Conservation (phyloP, 2,113 vertebrate genomes). For the Elephas maximus region DNA sequence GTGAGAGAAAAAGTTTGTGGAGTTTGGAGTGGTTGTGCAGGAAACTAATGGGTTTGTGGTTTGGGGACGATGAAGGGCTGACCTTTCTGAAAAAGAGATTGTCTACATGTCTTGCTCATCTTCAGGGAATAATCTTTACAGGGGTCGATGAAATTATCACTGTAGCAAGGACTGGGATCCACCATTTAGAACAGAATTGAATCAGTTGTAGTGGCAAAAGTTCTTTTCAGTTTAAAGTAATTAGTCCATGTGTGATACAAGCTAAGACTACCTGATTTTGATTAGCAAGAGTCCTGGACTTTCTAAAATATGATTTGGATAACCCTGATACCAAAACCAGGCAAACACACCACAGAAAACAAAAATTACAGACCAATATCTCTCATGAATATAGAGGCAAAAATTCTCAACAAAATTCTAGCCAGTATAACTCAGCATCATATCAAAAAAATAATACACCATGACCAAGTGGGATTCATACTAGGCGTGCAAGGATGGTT, state of each 20-base stretch:
- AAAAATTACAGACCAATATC: too few relatives aligned
- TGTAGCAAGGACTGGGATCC: too few relatives aligned
- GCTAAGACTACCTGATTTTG: not conserved
- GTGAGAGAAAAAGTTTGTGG: not conserved
- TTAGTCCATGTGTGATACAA: not conserved
- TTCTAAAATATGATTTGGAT: not conserved
- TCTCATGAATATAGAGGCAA: too few relatives aligned
- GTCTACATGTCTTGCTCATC: not conserved
- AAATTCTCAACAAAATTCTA: too few relatives aligned
- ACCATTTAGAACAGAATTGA: not conserved
- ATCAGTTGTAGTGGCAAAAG: not conserved
- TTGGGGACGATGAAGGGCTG: not conserved
- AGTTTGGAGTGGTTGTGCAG: not conserved
- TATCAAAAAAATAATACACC: too few relatives aligned
- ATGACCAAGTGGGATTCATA: too few relatives aligned
- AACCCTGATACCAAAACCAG: too few relatives aligned
- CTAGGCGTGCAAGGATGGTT: too few relatives aligned
- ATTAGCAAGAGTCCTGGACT: not conserved
- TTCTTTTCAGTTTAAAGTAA: not conserved
- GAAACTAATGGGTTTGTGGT: not conserved
- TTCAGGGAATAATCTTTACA: not conserved
- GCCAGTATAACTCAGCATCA: too few relatives aligned
- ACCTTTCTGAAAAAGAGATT: not conserved
- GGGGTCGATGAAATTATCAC: not conserved
- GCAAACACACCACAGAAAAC: too few relatives aligned